These are phyloP conservation scores for Porites evermanni DNA, from an alignment of 92 coral and sea anemone genomes.

Conservation along the genomic window DNA sequence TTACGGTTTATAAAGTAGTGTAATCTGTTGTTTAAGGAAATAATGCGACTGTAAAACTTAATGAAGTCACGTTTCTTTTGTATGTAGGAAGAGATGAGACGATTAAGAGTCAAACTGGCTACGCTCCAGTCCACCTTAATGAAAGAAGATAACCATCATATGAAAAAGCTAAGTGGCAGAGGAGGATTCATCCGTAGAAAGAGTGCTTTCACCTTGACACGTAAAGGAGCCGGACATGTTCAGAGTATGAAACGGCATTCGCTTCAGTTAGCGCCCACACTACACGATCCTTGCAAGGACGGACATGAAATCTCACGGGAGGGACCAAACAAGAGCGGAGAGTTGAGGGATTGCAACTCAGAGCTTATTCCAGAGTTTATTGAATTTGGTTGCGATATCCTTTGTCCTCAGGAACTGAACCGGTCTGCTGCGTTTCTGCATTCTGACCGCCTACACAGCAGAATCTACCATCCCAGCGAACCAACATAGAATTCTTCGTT, in stretches of 20 bases:
- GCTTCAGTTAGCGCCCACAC: slow-evolving; percentile 1
- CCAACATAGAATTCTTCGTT: not conserved
- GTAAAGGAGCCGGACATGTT: not conserved
- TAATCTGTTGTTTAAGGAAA: no score
- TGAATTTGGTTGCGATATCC: not conserved
- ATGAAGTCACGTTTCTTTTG: not conserved
- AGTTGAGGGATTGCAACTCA: not conserved
- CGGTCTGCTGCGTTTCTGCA: not conserved
- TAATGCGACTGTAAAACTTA: no score
- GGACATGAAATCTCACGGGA: not conserved
- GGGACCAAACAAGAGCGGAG: not conserved
- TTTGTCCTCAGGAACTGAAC: slow-evolving; percentile 19
- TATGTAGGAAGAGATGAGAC: slow-evolving; percentile 57
- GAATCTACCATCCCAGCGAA: not conserved
- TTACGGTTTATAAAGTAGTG: no score
- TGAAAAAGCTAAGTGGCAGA: not conserved
- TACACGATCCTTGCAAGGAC: no score
- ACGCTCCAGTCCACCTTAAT: slow-evolving; percentile 45
- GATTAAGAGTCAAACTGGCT: slow-evolving; percentile 50
- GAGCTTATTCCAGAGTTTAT: not conserved
- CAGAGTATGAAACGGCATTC: slow-evolving; percentile 17
- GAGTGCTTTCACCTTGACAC: slow-evolving; percentile 25
- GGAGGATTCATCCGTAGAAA: slow-evolving; percentile 10
- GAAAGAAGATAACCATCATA: slow-evolving; percentile 36
- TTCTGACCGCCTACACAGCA: slow-evolving; percentile 10